Base-by-base conservation (phyloP, 2,113 vertebrate genomes). In the Toxostoma redivivum region DNA sequence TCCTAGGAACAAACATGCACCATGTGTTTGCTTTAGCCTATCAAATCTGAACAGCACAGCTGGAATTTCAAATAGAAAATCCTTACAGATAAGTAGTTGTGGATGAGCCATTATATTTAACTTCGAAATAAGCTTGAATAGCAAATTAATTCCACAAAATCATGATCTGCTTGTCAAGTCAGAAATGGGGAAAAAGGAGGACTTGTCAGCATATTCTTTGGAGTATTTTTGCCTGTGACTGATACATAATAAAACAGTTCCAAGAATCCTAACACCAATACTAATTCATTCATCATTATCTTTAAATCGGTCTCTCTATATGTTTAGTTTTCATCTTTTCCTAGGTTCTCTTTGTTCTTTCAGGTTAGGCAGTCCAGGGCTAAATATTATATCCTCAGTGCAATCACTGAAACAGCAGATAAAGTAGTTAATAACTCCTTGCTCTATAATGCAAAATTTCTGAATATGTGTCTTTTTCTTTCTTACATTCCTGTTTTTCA, bases 81-180 rank as follows among this genome's bases (percentile, higher is more conserved):
- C 62, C 82, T 95, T 62, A 72, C 54, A 93, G 70, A 84, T 85
- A 90, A 95, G 79, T 91, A 80, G 78, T 81, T 76, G 38, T 82
- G 62, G 70, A 95, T 91, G 79, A 95, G 87, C 54, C 79, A 66
- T 92, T 94, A 94, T 88, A 95, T 95, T 94, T 95, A 88, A 95
- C 90, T 93, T 73, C 66, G 30, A 95, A 95, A 90, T 73, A 86
- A 86, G 62, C 67, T n/a, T 94, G 91, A 97, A 90, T 95, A 95
- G 81, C 9, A 85, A 94, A 96, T 91, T 94, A 92, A 90, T 96
- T 90, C 61, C 81, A 93, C 33, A 88, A 90, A 96, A 90, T 95
- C 58, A 90, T 47, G 90, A 85, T 91, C 66, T 95, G 57, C 78
- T 91, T 92, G 57, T 91, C 87, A 97, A 92, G 35, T 92, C 67